phyloP scores from a whole-genome alignment of 1,140 invertebrate species.

The Drosophila cardini region DNA sequence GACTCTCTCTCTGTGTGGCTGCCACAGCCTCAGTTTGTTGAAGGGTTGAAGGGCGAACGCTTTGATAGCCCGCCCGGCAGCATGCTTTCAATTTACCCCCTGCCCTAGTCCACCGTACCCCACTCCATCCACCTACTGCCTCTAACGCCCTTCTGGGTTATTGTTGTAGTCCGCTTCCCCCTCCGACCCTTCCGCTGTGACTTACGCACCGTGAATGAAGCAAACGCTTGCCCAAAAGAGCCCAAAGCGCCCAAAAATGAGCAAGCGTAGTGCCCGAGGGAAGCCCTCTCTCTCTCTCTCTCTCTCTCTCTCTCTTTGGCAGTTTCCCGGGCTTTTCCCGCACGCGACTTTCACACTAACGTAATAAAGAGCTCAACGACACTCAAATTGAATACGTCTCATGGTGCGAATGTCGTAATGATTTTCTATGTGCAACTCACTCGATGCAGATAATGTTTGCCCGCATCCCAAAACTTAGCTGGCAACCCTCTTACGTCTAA shows the following conservation, averaged over 20 bases:
- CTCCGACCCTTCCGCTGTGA: conserved; percentile 55
- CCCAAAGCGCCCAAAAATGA: not conserved
- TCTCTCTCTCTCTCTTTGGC: not conserved
- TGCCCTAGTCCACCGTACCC: conserved; percentile 49
- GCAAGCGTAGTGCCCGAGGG: conserved; percentile 26
- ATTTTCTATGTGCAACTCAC: conserved; percentile 82
- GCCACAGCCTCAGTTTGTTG: conserved; percentile 52
- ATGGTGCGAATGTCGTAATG: conserved; percentile 82
- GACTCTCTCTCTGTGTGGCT: conserved; percentile 4
- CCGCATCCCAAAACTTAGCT: conserved; percentile 18
- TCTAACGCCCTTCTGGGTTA: conserved; percentile 42
- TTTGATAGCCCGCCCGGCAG: conserved; percentile 58
- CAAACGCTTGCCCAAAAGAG: conserved; percentile 17
- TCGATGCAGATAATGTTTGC: conserved; percentile 80
- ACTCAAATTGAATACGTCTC: conserved; percentile 84
- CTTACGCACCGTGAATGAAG: conserved; percentile 80
- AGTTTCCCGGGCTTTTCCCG: conserved; percentile 49
- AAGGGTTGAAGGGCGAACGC: conserved; percentile 58
- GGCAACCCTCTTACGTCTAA: conserved; percentile 45
- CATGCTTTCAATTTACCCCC: conserved; percentile 82
- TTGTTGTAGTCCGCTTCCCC: conserved; percentile 45
- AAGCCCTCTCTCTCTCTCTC: conserved; percentile 32
- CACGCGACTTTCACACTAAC: conserved; percentile 83
- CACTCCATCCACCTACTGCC: too few relatives aligned
- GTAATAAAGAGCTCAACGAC: conserved; percentile 84